phyloP scores from a whole-genome alignment of 2,797 vertebrate genomes.

The Glossophaga mutica region DNA sequence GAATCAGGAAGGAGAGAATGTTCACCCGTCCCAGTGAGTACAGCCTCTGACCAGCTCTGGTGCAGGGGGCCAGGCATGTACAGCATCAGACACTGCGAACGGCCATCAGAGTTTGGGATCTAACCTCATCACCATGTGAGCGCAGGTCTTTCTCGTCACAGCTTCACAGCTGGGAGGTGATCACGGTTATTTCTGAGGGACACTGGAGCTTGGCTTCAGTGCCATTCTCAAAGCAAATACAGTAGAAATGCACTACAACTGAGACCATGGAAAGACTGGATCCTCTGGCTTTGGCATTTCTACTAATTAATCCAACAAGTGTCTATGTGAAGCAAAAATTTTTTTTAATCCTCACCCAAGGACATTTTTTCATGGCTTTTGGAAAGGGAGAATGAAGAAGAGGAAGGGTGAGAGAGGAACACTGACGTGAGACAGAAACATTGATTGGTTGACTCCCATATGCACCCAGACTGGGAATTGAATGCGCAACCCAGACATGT shows the following conservation, averaged over 20 bases:
- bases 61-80: not conserved
- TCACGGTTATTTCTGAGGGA: not conserved
- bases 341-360: not conserved
- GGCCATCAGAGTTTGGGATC: not conserved
- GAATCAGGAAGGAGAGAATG: not conserved
- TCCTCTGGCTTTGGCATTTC: not conserved
- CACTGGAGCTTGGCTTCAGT: not conserved
- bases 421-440: not conserved
- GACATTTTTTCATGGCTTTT: not conserved
- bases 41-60: not conserved
- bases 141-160: not conserved
- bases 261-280: accelerated
- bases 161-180: not conserved
- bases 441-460: not conserved
- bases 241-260: not conserved
- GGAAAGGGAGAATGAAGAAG: not conserved
- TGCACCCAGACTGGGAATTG: not conserved
- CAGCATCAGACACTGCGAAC: not conserved
- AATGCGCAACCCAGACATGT: not conserved
- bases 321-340: not conserved
- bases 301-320: not conserved
- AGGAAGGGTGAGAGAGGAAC: not conserved
- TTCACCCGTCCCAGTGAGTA: not conserved
- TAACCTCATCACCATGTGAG: not conserved
- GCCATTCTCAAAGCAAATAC: not conserved